Evolutionary conservation across 2,113 vertebrate species (phyloP).

Genomic region (Aleadryas rufinucha): DNA sequence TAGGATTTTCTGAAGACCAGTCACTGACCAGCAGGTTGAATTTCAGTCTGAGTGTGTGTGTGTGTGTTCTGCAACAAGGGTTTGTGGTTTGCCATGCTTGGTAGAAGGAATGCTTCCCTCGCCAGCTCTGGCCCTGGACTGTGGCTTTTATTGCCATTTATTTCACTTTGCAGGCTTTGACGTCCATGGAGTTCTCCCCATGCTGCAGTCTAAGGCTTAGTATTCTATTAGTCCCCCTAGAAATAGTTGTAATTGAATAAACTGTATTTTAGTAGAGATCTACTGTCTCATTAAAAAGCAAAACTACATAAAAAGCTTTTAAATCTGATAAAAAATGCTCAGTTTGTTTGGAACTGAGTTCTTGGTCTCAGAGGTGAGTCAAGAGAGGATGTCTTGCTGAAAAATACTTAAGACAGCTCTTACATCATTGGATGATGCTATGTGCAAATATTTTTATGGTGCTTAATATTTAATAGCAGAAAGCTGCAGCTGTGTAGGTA

Average conservation of each 20-base stretch:
- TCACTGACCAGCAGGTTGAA: not conserved
- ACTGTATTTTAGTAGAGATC: not conserved
- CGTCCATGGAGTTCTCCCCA: not conserved
- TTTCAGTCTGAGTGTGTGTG: not conserved
- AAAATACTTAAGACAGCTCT: not conserved
- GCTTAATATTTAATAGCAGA: not conserved
- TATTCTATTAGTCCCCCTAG: not conserved
- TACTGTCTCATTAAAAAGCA: not conserved
- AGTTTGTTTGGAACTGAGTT: not conserved
- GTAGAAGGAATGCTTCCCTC: not conserved
- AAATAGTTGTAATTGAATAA: not conserved
- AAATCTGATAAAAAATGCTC: not conserved
- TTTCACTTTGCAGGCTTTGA: not conserved
- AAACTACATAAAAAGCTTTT: not conserved
- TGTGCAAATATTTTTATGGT: not conserved
- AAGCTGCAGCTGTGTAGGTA: not conserved
- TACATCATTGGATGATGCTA: not conserved
- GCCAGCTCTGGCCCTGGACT: not conserved
- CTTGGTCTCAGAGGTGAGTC: not conserved
- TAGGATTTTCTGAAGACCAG: not conserved
- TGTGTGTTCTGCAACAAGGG: not conserved
- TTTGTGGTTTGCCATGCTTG: not conserved
- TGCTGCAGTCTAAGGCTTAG: not conserved
- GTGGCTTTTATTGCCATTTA: not conserved
- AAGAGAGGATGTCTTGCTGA: not conserved